phyloP scores from a whole-genome alignment of 2,797 vertebrate genomes.

The Babyrousa celebensis region DNA sequence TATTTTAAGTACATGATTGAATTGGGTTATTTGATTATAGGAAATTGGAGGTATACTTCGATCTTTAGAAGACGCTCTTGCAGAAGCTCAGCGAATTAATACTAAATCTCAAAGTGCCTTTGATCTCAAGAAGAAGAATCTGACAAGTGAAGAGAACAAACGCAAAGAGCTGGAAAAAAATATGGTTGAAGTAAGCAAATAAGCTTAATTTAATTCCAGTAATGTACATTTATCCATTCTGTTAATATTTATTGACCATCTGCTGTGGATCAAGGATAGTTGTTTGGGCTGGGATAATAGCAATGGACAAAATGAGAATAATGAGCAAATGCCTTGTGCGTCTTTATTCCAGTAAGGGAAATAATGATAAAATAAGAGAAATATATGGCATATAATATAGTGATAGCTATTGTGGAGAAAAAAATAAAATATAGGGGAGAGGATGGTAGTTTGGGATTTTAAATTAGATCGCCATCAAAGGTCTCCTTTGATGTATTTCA shows the following conservation, averaged over 20 bases:
- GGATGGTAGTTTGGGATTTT: background rate
- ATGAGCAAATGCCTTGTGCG: background rate
- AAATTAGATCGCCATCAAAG: background rate
- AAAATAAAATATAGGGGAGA: background rate
- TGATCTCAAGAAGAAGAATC: constrained; percentile 96
- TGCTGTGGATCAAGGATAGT: background rate
- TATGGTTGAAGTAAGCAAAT: constrained; percentile 94
- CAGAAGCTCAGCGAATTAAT: constrained; percentile 94
- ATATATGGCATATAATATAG: background rate
- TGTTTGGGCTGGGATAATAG: background rate
- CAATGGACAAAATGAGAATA: background rate
- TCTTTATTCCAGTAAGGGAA: background rate
- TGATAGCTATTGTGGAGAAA: background rate
- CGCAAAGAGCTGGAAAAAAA: constrained; percentile 93
- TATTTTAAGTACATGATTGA: constrained; percentile 18
- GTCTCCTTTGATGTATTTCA: background rate
- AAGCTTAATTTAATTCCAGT: constrained; percentile 39
- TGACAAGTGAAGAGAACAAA: constrained; percentile 95
- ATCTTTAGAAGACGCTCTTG: constrained; percentile 93
- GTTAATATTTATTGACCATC: constrained; percentile 3
- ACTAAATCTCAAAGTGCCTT: constrained; percentile 95
- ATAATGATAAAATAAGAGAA: constrained; percentile 23
- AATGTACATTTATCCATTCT: background rate
- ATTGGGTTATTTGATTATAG: constrained; percentile 88
- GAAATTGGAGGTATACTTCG: constrained; percentile 92